Conservation (phyloP, 2,113 vertebrate genomes). For the Natator depressus region DNA sequence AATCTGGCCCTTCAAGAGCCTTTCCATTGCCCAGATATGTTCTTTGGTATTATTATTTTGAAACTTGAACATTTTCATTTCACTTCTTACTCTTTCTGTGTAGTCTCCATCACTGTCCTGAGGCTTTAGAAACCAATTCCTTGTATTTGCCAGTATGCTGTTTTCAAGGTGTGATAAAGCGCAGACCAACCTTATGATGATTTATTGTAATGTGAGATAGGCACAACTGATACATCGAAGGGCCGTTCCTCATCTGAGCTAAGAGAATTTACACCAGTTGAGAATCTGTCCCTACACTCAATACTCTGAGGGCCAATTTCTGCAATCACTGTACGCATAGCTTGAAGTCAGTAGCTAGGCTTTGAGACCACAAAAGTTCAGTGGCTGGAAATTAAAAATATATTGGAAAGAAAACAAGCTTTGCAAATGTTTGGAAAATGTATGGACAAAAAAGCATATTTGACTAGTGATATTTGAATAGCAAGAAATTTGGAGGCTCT, state of each 20-base stretch:
- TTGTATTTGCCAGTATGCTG: background rate
- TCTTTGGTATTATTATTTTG: no score
- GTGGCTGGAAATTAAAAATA: background rate
- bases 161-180: background rate
- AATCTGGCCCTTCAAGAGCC: background rate
- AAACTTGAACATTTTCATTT: fast-evolving
- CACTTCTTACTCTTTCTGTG: background rate
- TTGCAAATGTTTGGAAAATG: background rate
- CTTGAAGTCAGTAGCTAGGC: background rate
- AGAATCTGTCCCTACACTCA: background rate
- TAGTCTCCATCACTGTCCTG: background rate
- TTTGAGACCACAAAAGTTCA: background rate
- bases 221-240: background rate
- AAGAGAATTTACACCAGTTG: background rate
- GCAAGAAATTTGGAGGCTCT: background rate
- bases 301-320: no score
- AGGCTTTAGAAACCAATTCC: background rate
- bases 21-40: background rate
- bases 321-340: background rate
- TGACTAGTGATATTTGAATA: background rate
- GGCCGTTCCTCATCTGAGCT: no score
- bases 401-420: background rate
- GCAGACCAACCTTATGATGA: no score
- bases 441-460: background rate
- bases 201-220: background rate